Evolutionary conservation across 2,797 vertebrate species (phyloP).

Genomic region (Lemur catta): DNA sequence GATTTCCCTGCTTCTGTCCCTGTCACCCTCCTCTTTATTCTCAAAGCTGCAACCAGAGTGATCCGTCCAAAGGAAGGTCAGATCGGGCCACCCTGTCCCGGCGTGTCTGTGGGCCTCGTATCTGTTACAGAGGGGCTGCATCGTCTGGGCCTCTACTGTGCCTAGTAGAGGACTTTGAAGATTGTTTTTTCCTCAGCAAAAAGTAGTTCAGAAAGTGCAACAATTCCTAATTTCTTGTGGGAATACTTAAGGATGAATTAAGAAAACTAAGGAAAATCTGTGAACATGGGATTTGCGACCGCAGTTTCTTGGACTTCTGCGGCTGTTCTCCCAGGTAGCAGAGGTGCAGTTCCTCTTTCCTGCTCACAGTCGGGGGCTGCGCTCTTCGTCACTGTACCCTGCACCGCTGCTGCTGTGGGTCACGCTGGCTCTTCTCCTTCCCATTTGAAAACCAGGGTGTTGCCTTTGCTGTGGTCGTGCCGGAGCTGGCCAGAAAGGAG

Average conservation of each 20-base stretch:
- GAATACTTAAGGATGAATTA: neutral
- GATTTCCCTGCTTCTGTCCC: neutral
- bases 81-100: neutral
- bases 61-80: neutral
- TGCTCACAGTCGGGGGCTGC: neutral
- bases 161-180: neutral
- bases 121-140: neutral
- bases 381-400: neutral
- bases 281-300: neutral
- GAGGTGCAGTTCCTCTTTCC: neutral
- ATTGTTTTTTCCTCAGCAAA: neutral
- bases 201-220: neutral
- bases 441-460: neutral
- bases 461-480: neutral
- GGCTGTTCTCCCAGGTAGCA: neutral
- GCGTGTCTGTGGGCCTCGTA: neutral
- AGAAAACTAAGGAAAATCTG: neutral
- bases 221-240: neutral
- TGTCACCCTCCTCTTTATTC: neutral
- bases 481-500: neutral
- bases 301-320: neutral
- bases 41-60: neutral
- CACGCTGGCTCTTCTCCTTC: neutral
- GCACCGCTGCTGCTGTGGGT: neutral
- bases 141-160: neutral